Conservation (phyloP, 1,140 invertebrate genomes). For the Drosophila funebris region DNA sequence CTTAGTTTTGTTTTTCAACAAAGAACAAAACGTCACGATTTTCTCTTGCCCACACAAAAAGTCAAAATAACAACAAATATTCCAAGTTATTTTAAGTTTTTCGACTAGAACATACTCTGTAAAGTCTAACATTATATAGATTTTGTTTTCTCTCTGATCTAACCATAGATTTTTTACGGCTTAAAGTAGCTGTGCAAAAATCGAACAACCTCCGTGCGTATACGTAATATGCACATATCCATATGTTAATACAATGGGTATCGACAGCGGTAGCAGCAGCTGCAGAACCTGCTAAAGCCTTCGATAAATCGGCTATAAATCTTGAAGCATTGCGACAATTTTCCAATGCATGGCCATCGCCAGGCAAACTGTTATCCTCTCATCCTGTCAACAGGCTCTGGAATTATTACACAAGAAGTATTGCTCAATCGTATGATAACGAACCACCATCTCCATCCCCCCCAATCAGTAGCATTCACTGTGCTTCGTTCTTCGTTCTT, state of each 20-base stretch:
- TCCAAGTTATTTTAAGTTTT: slow-evolving; percentile 1
- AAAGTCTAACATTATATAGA: neutral
- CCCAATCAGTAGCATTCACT: slow-evolving; percentile 27
- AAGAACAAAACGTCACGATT: slow-evolving; percentile 55
- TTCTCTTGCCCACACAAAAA: slow-evolving; percentile 18
- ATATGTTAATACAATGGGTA: slow-evolving; percentile 53
- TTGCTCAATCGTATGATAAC: slow-evolving; percentile 69
- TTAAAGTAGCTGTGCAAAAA: neutral
- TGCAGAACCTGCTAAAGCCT: slow-evolving; percentile 52
- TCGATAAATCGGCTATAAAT: slow-evolving; percentile 75
- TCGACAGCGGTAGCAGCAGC: slow-evolving; percentile 2
- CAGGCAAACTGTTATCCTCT: slow-evolving; percentile 34
- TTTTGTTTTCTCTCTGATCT: neutral
- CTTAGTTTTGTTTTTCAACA: slow-evolving; percentile 50
- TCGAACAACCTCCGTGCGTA: neutral
- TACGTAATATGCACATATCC: slow-evolving; percentile 32
- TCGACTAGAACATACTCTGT: neutral
- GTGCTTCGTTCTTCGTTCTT: neutral
- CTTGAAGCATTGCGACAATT: slow-evolving; percentile 68
- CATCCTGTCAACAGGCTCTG: slow-evolving; percentile 31
- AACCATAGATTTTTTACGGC: neutral
- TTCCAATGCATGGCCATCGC: slow-evolving; percentile 39
- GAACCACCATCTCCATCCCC: neutral
- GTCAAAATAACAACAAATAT: slow-evolving; percentile 16
- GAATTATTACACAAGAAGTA: slow-evolving; percentile 62